Conservation (phyloP, 2,888 invertebrate genomes). For the Ligdia adustata region DNA sequence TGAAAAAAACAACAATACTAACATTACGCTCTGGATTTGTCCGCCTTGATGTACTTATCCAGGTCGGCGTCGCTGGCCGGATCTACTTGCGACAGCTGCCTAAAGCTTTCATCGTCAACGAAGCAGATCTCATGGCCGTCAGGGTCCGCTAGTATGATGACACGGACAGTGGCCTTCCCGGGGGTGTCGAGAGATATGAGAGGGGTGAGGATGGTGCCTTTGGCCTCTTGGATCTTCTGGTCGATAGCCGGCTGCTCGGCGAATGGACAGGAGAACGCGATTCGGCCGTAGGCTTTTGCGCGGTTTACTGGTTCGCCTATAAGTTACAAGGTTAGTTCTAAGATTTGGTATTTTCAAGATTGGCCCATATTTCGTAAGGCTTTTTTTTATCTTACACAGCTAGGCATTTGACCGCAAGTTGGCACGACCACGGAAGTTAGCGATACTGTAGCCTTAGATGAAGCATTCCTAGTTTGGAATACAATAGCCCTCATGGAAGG, state of each 20-base stretch:
- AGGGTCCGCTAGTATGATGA: constrained; percentile 98
- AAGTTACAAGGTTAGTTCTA: too few relatives aligned
- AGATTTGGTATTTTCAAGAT: too few relatives aligned
- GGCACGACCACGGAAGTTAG: too few relatives aligned
- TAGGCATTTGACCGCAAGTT: too few relatives aligned
- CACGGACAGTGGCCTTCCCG: constrained; percentile 97
- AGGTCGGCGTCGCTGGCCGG: constrained; percentile 91
- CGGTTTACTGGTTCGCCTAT: constrained; percentile 89
- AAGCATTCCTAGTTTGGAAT: too few relatives aligned
- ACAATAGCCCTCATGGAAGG: too few relatives aligned
- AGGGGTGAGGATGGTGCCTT: constrained; percentile 92
- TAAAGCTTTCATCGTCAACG: constrained; percentile 98
- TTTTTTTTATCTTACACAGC: too few relatives aligned
- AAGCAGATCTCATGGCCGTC: constrained; percentile 99
- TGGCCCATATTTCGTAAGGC: too few relatives aligned
- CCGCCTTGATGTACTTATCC: constrained; percentile 89
- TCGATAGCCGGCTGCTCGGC: constrained; percentile 91
- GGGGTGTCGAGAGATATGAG: constrained; percentile 97
- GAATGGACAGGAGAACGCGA: constrained; percentile 96
- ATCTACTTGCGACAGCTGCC: constrained; percentile 93
- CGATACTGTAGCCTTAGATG: too few relatives aligned
- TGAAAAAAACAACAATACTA: constrained; percentile 1
- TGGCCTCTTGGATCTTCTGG: constrained; percentile 87
- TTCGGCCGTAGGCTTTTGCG: constrained; percentile 96
- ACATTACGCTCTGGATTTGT: constrained; percentile 79